These are phyloP conservation scores for Aspiorhynchus laticeps DNA, from an alignment of 2,113 vertebrate genomes.

Conservation along the genomic window DNA sequence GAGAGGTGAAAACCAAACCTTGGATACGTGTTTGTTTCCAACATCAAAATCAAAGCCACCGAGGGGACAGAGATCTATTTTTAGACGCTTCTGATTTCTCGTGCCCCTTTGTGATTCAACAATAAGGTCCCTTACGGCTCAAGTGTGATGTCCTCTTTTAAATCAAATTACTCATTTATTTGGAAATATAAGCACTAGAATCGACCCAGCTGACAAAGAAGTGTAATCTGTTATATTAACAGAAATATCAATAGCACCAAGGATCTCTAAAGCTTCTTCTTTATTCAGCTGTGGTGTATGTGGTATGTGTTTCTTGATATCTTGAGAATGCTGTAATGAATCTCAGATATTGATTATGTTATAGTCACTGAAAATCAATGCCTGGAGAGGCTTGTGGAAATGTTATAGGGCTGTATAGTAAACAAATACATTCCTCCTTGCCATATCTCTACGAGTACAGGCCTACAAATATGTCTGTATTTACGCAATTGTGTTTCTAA, in stretches of 20 bases:
- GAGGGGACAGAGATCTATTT: slow-evolving; percentile 12
- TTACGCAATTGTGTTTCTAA: background rate
- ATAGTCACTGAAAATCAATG: slow-evolving; percentile 43
- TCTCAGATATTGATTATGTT: slow-evolving; percentile 64
- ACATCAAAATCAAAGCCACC: slow-evolving; percentile 2
- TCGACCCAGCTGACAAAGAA: slow-evolving; percentile 6
- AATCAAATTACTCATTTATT: slow-evolving; percentile 21
- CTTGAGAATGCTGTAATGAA: slow-evolving; percentile 48
- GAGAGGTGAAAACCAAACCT: slow-evolving; percentile 31
- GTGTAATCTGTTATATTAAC: slow-evolving; percentile 56
- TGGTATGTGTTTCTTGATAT: background rate
- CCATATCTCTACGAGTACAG: background rate
- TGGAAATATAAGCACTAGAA: background rate
- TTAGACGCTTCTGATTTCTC: slow-evolving; percentile 41
- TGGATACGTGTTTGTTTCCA: background rate
- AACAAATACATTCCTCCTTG: background rate
- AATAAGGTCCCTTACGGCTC: background rate
- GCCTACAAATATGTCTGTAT: background rate
- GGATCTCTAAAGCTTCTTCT: background rate
- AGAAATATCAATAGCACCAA: background rate
- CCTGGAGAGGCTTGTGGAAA: background rate
- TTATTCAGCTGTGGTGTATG: slow-evolving; percentile 2
- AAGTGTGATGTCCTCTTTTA: slow-evolving; percentile 28
- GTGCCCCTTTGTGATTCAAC: slow-evolving; percentile 1
- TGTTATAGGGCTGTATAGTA: background rate